phyloP scores from a whole-genome alignment of 2,113 vertebrate species.

The Callorhinus ursinus region DNA sequence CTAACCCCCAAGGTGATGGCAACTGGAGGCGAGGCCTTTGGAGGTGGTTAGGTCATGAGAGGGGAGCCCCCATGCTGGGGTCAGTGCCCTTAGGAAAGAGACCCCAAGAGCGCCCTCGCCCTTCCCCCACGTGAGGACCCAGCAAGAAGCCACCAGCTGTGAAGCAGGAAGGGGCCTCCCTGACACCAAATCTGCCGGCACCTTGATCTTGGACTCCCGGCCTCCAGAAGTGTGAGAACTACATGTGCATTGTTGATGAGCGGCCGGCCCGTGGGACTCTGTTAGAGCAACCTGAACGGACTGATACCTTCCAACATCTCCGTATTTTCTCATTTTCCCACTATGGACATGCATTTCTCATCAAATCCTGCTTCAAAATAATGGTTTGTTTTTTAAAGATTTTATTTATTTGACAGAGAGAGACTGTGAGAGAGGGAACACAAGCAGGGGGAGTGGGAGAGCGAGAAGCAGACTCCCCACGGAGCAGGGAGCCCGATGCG shows the following conservation, averaged over 20 bases:
- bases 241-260: neutral
- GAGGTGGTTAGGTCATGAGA: neutral
- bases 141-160: neutral
- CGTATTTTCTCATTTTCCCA: neutral
- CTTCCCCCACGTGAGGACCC: neutral
- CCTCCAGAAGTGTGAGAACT: neutral
- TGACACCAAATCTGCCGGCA: neutral
- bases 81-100: neutral
- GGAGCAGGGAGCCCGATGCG: too few species aligned
- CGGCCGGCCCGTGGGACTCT: neutral
- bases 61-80: neutral
- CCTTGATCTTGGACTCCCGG: neutral
- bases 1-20: neutral
- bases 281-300: neutral
- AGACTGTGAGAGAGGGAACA: too few species aligned
- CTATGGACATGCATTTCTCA: neutral
- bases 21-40: neutral
- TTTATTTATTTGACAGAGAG: too few species aligned
- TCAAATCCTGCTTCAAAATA: neutral
- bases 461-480: too few species aligned
- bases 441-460: too few species aligned
- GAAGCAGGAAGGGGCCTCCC: neutral
- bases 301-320: neutral
- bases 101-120: neutral
- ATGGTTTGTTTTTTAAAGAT: neutral